phyloP scores from a whole-genome alignment of 2,888 invertebrate genomes.

The Erpobdella octoculata region DNA sequence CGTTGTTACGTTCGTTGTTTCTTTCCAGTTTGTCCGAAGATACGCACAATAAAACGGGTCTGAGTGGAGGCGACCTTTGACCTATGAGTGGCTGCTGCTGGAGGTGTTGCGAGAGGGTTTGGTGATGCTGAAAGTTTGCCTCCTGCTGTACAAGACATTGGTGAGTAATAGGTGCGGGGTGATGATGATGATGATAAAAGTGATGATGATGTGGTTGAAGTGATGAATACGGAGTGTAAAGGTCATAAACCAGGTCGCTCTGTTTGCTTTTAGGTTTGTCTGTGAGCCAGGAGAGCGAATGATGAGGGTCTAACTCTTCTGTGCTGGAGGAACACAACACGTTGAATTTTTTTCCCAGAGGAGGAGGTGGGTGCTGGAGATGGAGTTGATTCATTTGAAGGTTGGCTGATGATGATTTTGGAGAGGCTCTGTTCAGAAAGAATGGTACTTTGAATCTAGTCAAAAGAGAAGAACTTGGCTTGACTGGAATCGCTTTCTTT shows the following conservation, averaged over 20 bases:
- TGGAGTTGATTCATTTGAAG: constrained; percentile 14
- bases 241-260: constrained; percentile 23
- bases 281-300: background rate
- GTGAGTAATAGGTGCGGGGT: background rate
- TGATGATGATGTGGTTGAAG: constrained; percentile 9
- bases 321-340: background rate
- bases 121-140: background rate
- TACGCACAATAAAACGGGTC: constrained; percentile 15
- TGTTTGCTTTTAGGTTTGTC: background rate
- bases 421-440: background rate
- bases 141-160: background rate
- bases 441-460: background rate
- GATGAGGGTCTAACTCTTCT: background rate
- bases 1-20: no score
- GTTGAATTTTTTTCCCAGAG: no score
- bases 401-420: background rate
- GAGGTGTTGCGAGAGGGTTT: background rate
- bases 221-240: constrained; percentile 10
- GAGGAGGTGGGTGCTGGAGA: background rate
- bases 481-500: background rate
- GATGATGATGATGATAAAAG: constrained; percentile 1
- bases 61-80: background rate
- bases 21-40: constrained; percentile 13
- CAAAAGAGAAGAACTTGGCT: background rate
- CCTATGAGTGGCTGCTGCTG: background rate